A percentile compares a stretch with the other conserved stretches of the same genome.
These are phyloP conservation scores for Tragulus kanchil DNA, from an alignment of 2,113 vertebrate species.

Conservation along the genomic window DNA sequence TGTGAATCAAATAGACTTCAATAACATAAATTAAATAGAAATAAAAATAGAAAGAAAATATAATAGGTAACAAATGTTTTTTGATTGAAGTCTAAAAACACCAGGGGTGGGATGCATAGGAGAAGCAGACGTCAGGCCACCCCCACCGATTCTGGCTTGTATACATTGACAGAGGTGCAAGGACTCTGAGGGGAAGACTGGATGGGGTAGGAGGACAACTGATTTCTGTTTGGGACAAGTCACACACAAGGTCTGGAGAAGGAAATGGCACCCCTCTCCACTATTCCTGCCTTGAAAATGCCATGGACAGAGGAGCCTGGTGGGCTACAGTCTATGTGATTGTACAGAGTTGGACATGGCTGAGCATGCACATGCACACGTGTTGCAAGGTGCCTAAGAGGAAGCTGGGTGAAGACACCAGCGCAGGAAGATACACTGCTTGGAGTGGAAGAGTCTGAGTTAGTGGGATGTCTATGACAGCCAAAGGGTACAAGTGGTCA, in stretches of 20 bases:
- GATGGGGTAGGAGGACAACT: background rate
- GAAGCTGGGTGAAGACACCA: background rate
- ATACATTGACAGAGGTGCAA: background rate
- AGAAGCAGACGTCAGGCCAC: background rate
- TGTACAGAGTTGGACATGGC: background rate
- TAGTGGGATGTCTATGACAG: background rate
- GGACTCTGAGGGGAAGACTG: background rate
- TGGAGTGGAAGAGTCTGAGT: background rate
- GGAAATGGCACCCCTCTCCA: background rate
- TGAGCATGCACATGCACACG: background rate
- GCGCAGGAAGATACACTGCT: background rate
- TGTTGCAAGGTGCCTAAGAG: background rate
- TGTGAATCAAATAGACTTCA: background rate
- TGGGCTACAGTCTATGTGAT: background rate
- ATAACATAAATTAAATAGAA: background rate
- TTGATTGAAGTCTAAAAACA: background rate
- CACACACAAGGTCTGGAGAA: background rate
- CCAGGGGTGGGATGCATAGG: too few species aligned
- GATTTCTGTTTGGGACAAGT: background rate
- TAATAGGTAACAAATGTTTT: background rate
- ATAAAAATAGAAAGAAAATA: background rate
- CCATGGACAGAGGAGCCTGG: background rate
- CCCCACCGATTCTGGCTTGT: background rate
- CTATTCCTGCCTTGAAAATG: background rate
- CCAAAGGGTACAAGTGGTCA: background rate